phyloP scores from a whole-genome alignment of 2,113 vertebrate species.

The Mirounga angustirostris region DNA sequence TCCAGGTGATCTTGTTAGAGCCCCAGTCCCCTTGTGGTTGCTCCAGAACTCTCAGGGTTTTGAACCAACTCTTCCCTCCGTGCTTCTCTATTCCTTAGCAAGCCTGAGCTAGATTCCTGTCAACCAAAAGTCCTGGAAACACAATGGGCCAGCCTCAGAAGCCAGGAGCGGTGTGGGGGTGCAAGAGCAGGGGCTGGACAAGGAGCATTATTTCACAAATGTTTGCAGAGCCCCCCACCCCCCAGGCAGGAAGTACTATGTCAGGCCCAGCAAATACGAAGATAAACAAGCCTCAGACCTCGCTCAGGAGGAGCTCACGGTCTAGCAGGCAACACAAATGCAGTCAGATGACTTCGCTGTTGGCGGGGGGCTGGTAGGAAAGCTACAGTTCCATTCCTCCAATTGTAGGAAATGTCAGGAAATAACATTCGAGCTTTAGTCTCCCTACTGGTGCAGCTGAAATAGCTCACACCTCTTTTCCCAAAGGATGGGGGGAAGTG shows the following conservation, averaged over 20 bases:
- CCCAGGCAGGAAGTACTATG: background rate
- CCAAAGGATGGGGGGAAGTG: background rate
- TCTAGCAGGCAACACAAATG: background rate
- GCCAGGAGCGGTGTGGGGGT: background rate
- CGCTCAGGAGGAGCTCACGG: background rate
- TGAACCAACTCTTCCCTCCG: background rate
- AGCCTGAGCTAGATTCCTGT: background rate
- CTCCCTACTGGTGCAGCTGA: background rate
- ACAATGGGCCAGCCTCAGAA: background rate
- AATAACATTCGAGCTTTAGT: background rate
- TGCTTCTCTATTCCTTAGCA: background rate
- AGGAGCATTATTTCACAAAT: background rate
- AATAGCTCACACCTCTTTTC: background rate
- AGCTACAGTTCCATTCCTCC: background rate
- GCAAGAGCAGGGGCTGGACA: rapidly evolving
- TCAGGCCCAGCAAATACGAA: background rate
- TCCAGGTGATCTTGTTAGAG: rapidly evolving
- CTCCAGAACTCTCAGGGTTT: background rate
- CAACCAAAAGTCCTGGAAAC: background rate
- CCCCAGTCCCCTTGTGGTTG: background rate
- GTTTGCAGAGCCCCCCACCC: background rate
- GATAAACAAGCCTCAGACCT: background rate
- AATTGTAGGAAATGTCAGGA: background rate
- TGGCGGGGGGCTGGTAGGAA: background rate
- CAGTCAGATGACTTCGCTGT: background rate